Evolutionary conservation across 2,888 invertebrate species (phyloP).

Genomic region (Hermaeophaga mercurialis): DNA sequence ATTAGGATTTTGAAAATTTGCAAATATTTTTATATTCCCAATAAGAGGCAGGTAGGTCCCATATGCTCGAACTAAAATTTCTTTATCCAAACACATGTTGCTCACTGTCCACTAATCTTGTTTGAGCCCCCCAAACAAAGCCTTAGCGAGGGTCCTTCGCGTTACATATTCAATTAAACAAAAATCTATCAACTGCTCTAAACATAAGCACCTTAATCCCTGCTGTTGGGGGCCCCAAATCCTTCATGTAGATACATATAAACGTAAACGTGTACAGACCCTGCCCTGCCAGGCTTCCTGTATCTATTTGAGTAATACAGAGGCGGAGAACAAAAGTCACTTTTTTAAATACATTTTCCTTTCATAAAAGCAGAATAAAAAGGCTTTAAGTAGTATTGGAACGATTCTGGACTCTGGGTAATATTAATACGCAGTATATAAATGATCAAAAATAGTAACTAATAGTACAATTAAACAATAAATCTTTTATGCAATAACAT

Average conservation of each 20-base stretch:
- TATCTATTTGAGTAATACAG: constrained; percentile 22
- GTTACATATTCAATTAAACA: constrained; percentile 78
- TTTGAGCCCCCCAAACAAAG: constrained; percentile 52
- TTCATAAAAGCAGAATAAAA: too few relatives aligned
- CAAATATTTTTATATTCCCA: too few relatives aligned
- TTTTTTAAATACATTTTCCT: too few relatives aligned
- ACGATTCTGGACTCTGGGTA: too few relatives aligned
- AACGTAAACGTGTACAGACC: constrained; percentile 27
- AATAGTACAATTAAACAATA: too few relatives aligned
- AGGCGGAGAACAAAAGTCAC: constrained; percentile 18
- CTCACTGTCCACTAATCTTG: constrained; percentile 55
- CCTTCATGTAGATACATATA: constrained; percentile 44
- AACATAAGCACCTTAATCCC: constrained; percentile 59
- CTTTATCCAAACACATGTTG: constrained; percentile 57
- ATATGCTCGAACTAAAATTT: constrained; percentile 46
- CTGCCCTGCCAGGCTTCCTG: constrained; percentile 36
- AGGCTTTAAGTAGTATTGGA: too few relatives aligned
- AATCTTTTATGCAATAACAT: too few relatives aligned
- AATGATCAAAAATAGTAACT: too few relatives aligned
- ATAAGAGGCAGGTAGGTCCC: too few relatives aligned
- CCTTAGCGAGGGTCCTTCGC: constrained; percentile 51
- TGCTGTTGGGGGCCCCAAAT: constrained; percentile 47
- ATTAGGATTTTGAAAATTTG: too few relatives aligned
- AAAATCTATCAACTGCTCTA: constrained; percentile 66
- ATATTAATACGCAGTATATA: too few relatives aligned